Conservation (phyloP, 2,888 invertebrate genomes). For the Bembecia ichneumoniformis region DNA sequence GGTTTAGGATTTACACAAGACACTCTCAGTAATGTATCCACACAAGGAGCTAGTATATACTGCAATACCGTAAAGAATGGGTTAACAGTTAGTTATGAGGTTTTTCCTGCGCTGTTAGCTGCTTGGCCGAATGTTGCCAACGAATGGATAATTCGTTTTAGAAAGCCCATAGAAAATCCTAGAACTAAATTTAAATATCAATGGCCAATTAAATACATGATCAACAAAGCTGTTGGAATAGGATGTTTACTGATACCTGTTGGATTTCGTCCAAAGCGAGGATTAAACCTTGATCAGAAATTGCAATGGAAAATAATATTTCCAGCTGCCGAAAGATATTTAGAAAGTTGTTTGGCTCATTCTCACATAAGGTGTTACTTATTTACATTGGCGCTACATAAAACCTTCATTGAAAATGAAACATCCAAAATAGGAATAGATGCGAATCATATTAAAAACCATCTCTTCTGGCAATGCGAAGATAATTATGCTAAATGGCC, state of each 20-base stretch:
- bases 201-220: constrained; percentile 80
- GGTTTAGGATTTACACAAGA: constrained; percentile 71
- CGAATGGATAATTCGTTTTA: constrained; percentile 76
- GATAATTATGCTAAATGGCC: constrained; percentile 80
- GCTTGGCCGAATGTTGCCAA: constrained; percentile 81
- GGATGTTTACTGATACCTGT: constrained; percentile 81
- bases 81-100: constrained; percentile 69
- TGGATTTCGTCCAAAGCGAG: constrained; percentile 76
- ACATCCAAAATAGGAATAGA: constrained; percentile 76
- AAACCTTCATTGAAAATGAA: constrained; percentile 79
- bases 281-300: constrained; percentile 73
- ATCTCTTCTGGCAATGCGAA: constrained; percentile 85
- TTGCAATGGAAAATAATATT: constrained; percentile 86
- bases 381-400: constrained; percentile 78
- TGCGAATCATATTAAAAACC: constrained; percentile 79
- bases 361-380: constrained; percentile 81
- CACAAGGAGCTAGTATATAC: constrained; percentile 78
- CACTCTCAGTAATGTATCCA: constrained; percentile 68
- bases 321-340: constrained; percentile 81
- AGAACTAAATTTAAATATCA: constrained; percentile 72
- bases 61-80: constrained; percentile 65
- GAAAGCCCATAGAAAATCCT: constrained; percentile 70
- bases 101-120: constrained; percentile 79
- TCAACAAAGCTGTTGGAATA: constrained; percentile 75
- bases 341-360: constrained; percentile 80